Evolutionary conservation across 1,140 invertebrate species (phyloP).

Genomic region (Artemia franciscana): DNA sequence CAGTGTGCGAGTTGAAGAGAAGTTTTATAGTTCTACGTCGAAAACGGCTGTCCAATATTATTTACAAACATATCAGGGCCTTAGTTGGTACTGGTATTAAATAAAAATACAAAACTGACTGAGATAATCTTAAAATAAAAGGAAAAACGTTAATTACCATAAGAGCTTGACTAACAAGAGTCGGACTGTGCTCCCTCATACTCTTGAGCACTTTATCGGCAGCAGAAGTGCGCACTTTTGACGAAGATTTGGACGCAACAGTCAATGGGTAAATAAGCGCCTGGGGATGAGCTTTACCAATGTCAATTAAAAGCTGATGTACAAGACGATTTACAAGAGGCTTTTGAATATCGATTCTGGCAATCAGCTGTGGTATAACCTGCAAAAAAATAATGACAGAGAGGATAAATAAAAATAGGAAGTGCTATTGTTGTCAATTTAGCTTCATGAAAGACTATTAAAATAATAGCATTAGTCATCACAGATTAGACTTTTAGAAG

Average conservation of each 20-base stretch:
- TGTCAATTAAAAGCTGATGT: slow-evolving; percentile 76
- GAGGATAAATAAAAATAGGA: neutral
- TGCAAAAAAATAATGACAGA: slow-evolving; percentile 11
- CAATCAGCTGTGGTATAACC: slow-evolving; percentile 95
- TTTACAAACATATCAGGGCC: too few species aligned
- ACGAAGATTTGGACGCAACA: slow-evolving; percentile 86
- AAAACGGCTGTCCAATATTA: too few species aligned
- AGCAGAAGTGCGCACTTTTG: slow-evolving; percentile 50
- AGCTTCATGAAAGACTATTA: slow-evolving; percentile 1
- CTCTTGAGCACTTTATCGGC: slow-evolving; percentile 86
- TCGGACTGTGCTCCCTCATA: slow-evolving; percentile 80
- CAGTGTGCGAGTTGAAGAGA: too few species aligned
- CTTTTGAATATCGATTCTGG: slow-evolving; percentile 80
- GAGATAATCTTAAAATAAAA: neutral
- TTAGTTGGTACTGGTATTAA: too few species aligned
- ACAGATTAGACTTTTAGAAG: neutral
- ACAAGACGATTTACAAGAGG: slow-evolving; percentile 68
- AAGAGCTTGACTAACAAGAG: slow-evolving; percentile 75
- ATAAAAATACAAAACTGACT: too few species aligned
- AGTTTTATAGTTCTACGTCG: too few species aligned
- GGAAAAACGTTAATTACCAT: slow-evolving; percentile 26
- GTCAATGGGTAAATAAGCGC: slow-evolving; percentile 91
- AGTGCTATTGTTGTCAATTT: neutral
- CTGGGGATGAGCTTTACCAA: slow-evolving; percentile 54
- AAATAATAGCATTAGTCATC: slow-evolving; percentile 2